Percentiles rank a stretch among this genome's conserved stretches.
phyloP scores from a whole-genome alignment of 1,140 invertebrate genomes.

The Macrotrachela quadricornifera region DNA sequence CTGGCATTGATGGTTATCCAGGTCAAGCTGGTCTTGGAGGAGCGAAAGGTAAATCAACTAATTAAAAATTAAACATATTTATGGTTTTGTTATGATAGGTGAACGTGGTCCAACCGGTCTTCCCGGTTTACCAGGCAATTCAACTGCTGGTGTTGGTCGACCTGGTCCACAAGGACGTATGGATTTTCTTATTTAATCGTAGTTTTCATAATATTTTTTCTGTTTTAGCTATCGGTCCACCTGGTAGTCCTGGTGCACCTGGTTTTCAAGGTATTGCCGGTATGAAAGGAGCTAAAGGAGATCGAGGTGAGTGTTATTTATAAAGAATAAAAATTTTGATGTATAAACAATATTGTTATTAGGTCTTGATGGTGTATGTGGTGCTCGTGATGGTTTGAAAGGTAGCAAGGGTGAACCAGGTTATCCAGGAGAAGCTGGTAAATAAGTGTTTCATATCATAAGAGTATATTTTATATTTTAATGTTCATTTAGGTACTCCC shows the following conservation, averaged over 20 bases:
- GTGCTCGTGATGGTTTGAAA: too few relatives aligned
- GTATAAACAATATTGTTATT: not conserved
- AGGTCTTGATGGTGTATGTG: too few relatives aligned
- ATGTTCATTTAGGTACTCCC: not conserved
- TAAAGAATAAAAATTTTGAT: not conserved
- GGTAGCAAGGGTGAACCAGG: not conserved
- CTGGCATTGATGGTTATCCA: too few relatives aligned
- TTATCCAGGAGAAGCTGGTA: not conserved
- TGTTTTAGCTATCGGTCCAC: too few relatives aligned
- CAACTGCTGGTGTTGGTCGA: conserved; percentile 1
- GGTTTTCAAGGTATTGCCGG: not conserved
- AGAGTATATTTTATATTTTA: too few relatives aligned
- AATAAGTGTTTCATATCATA: too few relatives aligned
- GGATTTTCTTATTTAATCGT: too few relatives aligned
- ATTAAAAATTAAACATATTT: not conserved
- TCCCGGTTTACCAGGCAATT: conserved; percentile 11
- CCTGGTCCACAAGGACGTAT: not conserved
- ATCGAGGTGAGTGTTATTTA: conserved; percentile 1
- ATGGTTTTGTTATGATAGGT: not conserved
- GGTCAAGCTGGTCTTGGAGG: too few relatives aligned
- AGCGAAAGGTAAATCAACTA: too few relatives aligned
- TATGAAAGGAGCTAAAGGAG: conserved; percentile 5
- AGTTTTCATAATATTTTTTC: too few relatives aligned
- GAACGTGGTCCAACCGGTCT: conserved; percentile 7
- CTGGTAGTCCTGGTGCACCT: not conserved